These are phyloP conservation scores for Semotilus atromaculatus DNA, from an alignment of 2,797 vertebrate species.

Conservation along the genomic window DNA sequence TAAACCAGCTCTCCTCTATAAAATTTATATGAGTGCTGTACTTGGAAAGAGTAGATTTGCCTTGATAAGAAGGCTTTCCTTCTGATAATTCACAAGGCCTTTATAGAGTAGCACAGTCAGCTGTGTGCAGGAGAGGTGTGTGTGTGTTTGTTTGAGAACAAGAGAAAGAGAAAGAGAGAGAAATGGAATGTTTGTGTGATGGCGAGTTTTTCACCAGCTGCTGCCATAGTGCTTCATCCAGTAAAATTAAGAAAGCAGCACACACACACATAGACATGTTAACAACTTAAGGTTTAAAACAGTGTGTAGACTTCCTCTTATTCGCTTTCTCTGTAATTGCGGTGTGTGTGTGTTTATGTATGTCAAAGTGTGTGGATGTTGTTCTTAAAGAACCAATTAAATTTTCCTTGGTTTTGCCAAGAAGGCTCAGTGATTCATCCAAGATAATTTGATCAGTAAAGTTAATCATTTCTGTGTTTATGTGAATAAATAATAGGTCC, in stretches of 20 bases:
- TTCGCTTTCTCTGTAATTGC: neutral
- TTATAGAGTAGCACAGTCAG: neutral
- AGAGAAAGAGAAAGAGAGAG: neutral
- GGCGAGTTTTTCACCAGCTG: conserved; percentile 21
- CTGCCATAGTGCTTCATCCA: conserved; percentile 11
- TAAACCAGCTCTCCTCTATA: conserved; percentile 5
- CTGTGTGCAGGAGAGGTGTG: neutral
- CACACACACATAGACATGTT: neutral
- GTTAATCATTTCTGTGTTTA: conserved; percentile 26
- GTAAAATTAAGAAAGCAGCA: neutral
- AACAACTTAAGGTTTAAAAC: conserved; percentile 4
- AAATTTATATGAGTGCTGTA: neutral
- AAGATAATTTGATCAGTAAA: conserved; percentile 37
- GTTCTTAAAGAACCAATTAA: conserved; percentile 32
- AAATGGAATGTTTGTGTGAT: conserved; percentile 9
- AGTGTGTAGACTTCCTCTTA: neutral
- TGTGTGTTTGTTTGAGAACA: neutral
- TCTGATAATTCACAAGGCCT: neutral
- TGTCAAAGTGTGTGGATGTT: conserved; percentile 19
- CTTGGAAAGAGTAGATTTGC: conserved; percentile 23
- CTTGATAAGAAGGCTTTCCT: conserved; percentile 2
- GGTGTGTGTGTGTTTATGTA: conserved; percentile 1
- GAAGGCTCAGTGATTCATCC: neutral
- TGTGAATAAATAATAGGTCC: conserved; percentile 1
- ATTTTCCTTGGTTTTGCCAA: conserved; percentile 4